phyloP scores from a whole-genome alignment of 2,888 invertebrate species.

The Spodoptera picta region DNA sequence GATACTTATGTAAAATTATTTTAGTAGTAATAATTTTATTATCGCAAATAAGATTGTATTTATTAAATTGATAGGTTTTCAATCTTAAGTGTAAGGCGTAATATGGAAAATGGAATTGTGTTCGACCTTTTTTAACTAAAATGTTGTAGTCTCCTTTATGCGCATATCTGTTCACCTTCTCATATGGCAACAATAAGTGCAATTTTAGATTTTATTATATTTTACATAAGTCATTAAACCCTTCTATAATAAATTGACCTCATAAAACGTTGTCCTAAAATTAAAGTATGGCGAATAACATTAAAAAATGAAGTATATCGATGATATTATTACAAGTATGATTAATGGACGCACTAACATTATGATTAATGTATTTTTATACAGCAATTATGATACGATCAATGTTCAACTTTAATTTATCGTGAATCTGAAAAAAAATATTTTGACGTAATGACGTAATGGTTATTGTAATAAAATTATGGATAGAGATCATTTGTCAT shows the following conservation, averaged over 20 bases:
- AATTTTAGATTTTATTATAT: too few species aligned
- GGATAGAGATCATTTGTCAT: constrained; percentile 43
- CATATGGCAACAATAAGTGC: too few species aligned
- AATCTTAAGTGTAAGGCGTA: too few species aligned
- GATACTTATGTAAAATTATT: constrained; percentile 17
- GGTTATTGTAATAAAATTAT: constrained; percentile 38
- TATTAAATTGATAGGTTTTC: too few species aligned
- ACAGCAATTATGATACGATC: constrained; percentile 53
- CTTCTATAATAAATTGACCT: background rate
- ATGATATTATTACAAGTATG: constrained; percentile 41
- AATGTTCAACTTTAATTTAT: constrained; percentile 47
- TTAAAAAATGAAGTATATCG: constrained; percentile 46
- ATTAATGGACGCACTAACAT: constrained; percentile 51
- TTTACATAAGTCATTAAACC: background rate
- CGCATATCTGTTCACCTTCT: too few species aligned
- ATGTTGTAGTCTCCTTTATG: too few species aligned
- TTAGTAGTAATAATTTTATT: background rate
- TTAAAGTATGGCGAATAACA: constrained; percentile 21
- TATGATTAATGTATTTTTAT: constrained; percentile 52
- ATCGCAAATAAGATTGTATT: too few species aligned
- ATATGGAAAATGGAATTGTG: too few species aligned
- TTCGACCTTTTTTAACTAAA: too few species aligned
- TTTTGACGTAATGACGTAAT: constrained; percentile 38
- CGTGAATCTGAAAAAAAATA: constrained; percentile 42
- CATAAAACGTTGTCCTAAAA: constrained; percentile 11